Evolutionary conservation across 2,888 invertebrate species (phyloP).

Genomic region (Cephonodes hylas): DNA sequence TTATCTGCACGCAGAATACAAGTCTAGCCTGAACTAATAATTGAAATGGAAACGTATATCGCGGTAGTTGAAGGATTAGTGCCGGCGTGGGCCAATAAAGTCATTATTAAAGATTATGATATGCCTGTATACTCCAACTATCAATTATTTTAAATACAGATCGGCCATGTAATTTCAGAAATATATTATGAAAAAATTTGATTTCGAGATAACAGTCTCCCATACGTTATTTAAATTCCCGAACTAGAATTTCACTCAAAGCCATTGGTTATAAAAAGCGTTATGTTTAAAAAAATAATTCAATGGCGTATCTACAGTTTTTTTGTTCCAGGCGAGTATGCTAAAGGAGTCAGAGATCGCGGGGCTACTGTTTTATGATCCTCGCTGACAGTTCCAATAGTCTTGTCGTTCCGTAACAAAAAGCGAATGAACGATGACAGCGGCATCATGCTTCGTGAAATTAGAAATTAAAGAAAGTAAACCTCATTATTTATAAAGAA

Average conservation of each 20-base stretch:
- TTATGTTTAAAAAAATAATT: no score
- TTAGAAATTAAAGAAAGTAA: constrained; percentile 30
- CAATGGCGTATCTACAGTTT: constrained; percentile 24
- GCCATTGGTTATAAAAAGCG: no score
- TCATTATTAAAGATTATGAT: not conserved
- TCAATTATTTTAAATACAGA: not conserved
- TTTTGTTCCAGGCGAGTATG: constrained; percentile 39
- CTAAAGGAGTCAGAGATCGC: constrained; percentile 46
- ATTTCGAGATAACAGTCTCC: no score
- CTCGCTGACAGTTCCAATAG: constrained; percentile 62
- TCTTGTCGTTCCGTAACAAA: constrained; percentile 41
- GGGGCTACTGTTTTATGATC: constrained; percentile 64
- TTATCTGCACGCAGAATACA: no score
- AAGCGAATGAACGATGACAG: constrained; percentile 26
- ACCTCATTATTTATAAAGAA: constrained; percentile 7
- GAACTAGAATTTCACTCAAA: no score
- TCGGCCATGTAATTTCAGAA: not conserved
- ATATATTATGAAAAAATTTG: not conserved
- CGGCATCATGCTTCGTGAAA: constrained; percentile 24
- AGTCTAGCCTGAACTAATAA: not conserved
- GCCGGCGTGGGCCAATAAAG: not conserved
- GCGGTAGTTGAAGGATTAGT: not conserved
- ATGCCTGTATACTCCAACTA: not conserved
- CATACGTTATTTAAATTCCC: no score
- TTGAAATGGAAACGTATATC: not conserved